Evolutionary conservation across 2,888 invertebrate genomes (phyloP).

Genomic region (Caenorhabditis macrosperma): DNA sequence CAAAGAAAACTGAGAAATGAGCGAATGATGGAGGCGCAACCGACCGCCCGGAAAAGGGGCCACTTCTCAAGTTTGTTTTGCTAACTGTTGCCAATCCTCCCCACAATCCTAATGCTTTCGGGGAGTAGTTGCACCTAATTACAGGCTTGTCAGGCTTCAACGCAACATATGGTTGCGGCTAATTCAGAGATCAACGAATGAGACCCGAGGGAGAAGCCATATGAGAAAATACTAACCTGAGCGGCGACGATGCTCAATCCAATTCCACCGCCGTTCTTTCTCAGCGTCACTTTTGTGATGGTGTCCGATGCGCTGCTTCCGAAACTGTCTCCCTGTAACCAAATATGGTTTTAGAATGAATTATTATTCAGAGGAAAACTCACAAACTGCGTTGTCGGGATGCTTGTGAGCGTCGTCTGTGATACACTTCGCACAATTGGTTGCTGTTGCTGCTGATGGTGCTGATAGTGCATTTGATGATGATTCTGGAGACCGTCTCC

Average conservation of each 20-base stretch:
- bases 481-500: constrained; percentile 1
- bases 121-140: constrained; percentile 24
- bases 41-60: constrained; percentile 23
- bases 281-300: constrained; percentile 58
- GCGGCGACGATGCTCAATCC: constrained; percentile 98
- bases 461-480: constrained; percentile 15
- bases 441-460: constrained; percentile 23
- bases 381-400: constrained; percentile 65
- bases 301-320: constrained; percentile 58
- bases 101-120: background rate
- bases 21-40: background rate
- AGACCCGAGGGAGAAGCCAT: background rate
- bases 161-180: background rate
- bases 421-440: constrained; percentile 66
- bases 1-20: constrained; percentile 5
- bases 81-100: constrained; percentile 37
- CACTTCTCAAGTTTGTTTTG: constrained; percentile 1
- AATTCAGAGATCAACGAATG: constrained; percentile 12
- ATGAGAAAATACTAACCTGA: constrained; percentile 84
- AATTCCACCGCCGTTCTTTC: constrained; percentile 96
- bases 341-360: background rate
- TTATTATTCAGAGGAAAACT: background rate
- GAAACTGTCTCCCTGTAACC: constrained; percentile 64
- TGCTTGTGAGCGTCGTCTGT: constrained; percentile 66
- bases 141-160: constrained; percentile 25